Evolutionary conservation across 2,888 invertebrate genomes (phyloP).

Genomic region (Sminthurinus aureus): DNA sequence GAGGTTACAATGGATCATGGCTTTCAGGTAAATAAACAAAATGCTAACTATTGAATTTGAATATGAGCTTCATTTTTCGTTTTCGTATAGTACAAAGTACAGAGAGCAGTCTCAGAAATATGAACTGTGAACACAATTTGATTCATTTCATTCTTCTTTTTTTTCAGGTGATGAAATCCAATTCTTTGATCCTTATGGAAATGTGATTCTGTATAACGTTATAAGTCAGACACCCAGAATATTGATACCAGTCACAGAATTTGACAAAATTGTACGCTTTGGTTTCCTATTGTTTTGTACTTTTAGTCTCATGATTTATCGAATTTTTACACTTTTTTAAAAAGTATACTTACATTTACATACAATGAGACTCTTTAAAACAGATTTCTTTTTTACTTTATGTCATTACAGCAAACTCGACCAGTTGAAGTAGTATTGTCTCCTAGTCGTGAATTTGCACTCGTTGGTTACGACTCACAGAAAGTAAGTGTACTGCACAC

Average conservation of each 20-base stretch:
- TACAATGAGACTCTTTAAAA: too few relatives aligned
- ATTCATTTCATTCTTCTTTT: conserved; percentile 56
- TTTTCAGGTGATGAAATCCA: conserved; percentile 72
- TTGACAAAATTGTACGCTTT: conserved; percentile 29
- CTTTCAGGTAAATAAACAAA: conserved; percentile 70
- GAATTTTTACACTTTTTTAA: too few relatives aligned
- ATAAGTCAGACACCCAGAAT: conserved; percentile 63
- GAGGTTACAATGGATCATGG: conserved; percentile 83
- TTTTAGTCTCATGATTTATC: too few relatives aligned
- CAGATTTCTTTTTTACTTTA: too few relatives aligned
- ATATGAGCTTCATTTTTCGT: too few relatives aligned
- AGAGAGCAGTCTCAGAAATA: too few relatives aligned
- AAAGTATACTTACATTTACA: too few relatives aligned
- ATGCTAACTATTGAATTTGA: not conserved
- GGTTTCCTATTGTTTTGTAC: too few relatives aligned
- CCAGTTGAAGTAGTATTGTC: conserved; percentile 36
- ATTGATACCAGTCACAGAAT: conserved; percentile 66
- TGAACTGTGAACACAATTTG: too few relatives aligned
- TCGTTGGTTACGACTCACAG: conserved; percentile 35
- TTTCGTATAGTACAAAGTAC: too few relatives aligned
- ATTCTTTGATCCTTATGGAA: conserved; percentile 69
- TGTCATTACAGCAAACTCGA: not conserved
- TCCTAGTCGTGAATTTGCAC: conserved; percentile 22
- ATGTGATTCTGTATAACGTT: conserved; percentile 69
- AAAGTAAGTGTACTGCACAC: conserved; percentile 30